phyloP scores from a whole-genome alignment of 2,113 vertebrate species.

The Thalassoma bifasciatum region DNA sequence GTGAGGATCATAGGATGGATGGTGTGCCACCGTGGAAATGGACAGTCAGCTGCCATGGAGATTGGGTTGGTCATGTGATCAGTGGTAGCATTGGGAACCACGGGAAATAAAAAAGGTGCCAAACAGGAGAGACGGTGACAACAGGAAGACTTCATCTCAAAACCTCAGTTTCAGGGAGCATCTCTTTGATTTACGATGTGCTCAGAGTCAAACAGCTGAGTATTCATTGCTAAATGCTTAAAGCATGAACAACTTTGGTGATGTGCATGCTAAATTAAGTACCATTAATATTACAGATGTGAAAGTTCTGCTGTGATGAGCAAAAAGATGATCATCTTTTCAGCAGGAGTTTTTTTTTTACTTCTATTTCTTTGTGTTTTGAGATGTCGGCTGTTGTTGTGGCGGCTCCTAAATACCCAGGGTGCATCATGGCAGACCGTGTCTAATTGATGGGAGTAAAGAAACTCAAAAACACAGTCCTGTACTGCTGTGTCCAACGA shows the following conservation, averaged over 20 bases:
- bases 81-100: slow-evolving; percentile 47
- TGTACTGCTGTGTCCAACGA: slow-evolving; percentile 61
- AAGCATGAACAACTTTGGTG: background rate
- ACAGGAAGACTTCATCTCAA: slow-evolving; percentile 60
- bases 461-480: slow-evolving; percentile 66
- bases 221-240: background rate
- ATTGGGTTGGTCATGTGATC: slow-evolving; percentile 21
- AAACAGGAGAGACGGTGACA: slow-evolving; percentile 34
- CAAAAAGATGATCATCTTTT: background rate
- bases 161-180: slow-evolving; percentile 42
- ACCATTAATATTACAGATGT: too few species aligned
- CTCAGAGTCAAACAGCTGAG: background rate
- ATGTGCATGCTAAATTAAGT: slow-evolving; percentile 7
- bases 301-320: background rate
- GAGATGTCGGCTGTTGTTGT: slow-evolving; percentile 63
- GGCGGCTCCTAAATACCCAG: slow-evolving; percentile 43
- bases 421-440: slow-evolving; percentile 62
- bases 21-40: slow-evolving; percentile 61
- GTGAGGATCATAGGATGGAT: slow-evolving; percentile 82
- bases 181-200: background rate
- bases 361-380: slow-evolving; percentile 64
- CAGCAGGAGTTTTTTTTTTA: background rate
- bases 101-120: slow-evolving; percentile 45
- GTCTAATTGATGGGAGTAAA: slow-evolving; percentile 57
- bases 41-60: slow-evolving; percentile 34